Percentiles rank a stretch among this genome's conserved stretches.
phyloP scores from a whole-genome alignment of 2,797 vertebrate genomes.

The Eupleurogrammus muticus region DNA sequence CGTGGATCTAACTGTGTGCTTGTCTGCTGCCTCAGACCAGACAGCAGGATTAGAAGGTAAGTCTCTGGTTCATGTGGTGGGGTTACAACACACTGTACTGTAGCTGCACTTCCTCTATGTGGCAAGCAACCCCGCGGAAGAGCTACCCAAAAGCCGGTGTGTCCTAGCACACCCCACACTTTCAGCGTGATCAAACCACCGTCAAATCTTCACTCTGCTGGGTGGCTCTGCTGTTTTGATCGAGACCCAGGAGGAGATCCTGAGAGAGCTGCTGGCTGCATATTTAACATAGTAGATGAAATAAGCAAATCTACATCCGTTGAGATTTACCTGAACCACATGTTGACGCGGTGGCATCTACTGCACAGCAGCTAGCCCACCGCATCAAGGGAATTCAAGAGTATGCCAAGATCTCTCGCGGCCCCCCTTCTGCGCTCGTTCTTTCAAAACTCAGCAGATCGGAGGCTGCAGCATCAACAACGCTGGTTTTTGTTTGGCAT shows the following conservation, averaged over 20 bases:
- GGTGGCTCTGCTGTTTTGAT: constrained; percentile 76
- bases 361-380: neutral
- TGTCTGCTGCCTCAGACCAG: constrained; percentile 63
- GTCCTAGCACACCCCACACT: constrained; percentile 71
- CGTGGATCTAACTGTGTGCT: constrained; percentile 43
- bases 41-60: constrained; percentile 63
- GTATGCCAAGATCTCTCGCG: constrained; percentile 41
- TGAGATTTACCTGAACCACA: constrained; percentile 22
- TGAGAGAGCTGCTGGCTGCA: constrained; percentile 55
- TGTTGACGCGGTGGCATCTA: constrained; percentile 34
- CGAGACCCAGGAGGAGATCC: constrained; percentile 67
- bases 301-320: constrained; percentile 25
- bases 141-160: constrained; percentile 64
- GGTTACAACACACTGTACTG: constrained; percentile 61
- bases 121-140: constrained; percentile 56
- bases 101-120: constrained; percentile 67
- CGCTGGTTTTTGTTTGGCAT: constrained; percentile 61
- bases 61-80: constrained; percentile 66
- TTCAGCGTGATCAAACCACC: constrained; percentile 62
- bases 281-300: constrained; percentile 24
- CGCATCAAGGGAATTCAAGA: constrained; percentile 12
- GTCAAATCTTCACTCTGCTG: constrained; percentile 67
- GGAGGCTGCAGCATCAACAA: constrained; percentile 56
- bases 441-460: constrained; percentile 55
- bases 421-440: constrained; percentile 35